phyloP scores from a whole-genome alignment of 2,888 invertebrate species.

The Tipula vernalis region DNA sequence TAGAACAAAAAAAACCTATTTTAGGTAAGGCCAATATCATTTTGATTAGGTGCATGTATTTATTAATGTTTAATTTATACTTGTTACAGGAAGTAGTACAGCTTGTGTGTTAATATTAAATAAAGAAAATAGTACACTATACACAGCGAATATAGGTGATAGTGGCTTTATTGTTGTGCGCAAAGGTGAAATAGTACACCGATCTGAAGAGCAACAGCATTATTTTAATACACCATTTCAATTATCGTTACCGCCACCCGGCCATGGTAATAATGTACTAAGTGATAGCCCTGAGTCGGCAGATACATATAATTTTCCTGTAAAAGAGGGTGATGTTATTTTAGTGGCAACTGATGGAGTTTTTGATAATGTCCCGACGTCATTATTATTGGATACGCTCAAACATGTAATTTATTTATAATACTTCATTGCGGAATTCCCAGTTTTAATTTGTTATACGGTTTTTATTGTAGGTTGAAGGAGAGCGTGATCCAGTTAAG shows the following conservation, averaged over 20 bases:
- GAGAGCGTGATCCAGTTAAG: constrained; percentile 56
- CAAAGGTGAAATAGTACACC: constrained; percentile 73
- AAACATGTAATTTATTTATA: constrained; percentile 28
- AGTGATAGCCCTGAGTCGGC: constrained; percentile 92
- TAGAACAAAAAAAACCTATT: constrained; percentile 84
- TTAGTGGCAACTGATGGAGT: constrained; percentile 95
- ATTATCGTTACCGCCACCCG: constrained; percentile 85
- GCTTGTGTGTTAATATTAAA: constrained; percentile 93
- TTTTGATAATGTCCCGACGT: constrained; percentile 94
- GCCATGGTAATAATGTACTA: constrained; percentile 72
- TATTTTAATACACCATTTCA: constrained; percentile 99
- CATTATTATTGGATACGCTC: constrained; percentile 76
- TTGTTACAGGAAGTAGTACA: constrained; percentile 78
- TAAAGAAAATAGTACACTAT: constrained; percentile 76
- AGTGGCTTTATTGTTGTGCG: constrained; percentile 93
- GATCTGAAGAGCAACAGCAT: constrained; percentile 94
- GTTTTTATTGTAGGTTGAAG: constrained; percentile 39
- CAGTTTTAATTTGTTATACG: background rate
- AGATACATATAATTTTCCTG: constrained; percentile 74
- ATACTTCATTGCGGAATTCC: background rate
- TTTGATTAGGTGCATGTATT: background rate
- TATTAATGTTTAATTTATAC: constrained; percentile 14
- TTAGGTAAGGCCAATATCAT: constrained; percentile 48
- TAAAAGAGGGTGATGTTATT: constrained; percentile 84
- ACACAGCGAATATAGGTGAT: constrained; percentile 97